phyloP scores from a whole-genome alignment of 1,140 invertebrate species.

The Mercenaria mercenaria region DNA sequence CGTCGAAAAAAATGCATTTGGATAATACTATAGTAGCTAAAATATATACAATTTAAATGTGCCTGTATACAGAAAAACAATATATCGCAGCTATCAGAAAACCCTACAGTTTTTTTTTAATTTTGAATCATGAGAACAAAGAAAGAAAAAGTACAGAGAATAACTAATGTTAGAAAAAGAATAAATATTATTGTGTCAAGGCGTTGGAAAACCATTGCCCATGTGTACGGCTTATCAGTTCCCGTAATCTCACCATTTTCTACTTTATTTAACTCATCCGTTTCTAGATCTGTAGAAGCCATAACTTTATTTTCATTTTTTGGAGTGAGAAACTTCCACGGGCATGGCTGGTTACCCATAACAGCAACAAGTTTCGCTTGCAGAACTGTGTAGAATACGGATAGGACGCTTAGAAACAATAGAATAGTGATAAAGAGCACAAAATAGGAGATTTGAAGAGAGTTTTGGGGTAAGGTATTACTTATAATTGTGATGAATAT shows the following conservation, averaged over 20 bases:
- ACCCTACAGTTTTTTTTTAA: not conserved
- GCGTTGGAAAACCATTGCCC: not conserved
- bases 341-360: not conserved
- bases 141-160: not conserved
- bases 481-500: conserved; percentile 19
- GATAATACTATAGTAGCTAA: too few species aligned
- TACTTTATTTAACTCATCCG: too few species aligned
- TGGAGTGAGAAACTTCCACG: not conserved
- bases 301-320: not conserved
- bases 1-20: too few species aligned
- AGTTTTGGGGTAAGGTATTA: conserved; percentile 5
- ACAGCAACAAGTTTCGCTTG: conserved; percentile 27
- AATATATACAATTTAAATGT: too few species aligned
- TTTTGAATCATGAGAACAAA: not conserved
- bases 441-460: conserved; percentile 40
- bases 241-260: not conserved
- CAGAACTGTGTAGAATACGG: conserved; percentile 15
- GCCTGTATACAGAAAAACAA: too few species aligned
- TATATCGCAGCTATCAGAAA: too few species aligned
- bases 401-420: not conserved
- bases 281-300: not conserved
- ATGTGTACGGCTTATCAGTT: not conserved
- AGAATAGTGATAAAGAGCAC: conserved; percentile 15
- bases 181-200: conserved; percentile 19
- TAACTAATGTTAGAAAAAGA: not conserved